These are phyloP conservation scores for Eupsilia transversa DNA, from an alignment of 2,888 invertebrate genomes.

Conservation along the genomic window DNA sequence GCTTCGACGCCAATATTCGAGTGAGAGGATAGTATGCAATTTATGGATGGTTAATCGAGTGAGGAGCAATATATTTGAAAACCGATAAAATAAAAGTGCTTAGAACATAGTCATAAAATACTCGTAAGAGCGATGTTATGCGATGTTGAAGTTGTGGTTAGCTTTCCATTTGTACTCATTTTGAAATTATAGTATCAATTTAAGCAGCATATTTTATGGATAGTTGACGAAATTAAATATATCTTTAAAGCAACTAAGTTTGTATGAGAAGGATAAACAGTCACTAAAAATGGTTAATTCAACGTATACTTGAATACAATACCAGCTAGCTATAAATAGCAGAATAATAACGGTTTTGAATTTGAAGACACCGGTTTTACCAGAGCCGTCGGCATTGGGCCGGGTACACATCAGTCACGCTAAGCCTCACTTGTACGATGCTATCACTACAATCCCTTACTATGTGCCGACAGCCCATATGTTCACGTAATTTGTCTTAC, in stretches of 20 bases:
- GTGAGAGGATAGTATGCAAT: constrained; percentile 42
- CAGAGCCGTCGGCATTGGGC: constrained; percentile 49
- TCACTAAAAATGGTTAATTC: constrained; percentile 11
- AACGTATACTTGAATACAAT: constrained; percentile 12
- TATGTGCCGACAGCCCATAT: constrained; percentile 68
- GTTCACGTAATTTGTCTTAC: constrained; percentile 71
- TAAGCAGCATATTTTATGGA: neutral
- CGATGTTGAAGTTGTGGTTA: constrained; percentile 8
- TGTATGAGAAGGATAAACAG: constrained; percentile 11
- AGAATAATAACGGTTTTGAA: constrained; percentile 44
- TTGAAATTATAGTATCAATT: neutral
- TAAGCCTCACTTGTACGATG: constrained; percentile 67
- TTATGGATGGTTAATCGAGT: constrained; percentile 45
- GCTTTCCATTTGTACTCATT: constrained; percentile 1
- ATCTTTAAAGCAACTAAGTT: neutral
- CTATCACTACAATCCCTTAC: constrained; percentile 69
- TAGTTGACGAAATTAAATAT: neutral
- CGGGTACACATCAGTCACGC: constrained; percentile 73
- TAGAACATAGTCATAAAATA: constrained; percentile 44
- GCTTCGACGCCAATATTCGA: constrained; percentile 47
- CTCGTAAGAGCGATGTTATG: constrained; percentile 38
- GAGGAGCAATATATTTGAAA: constrained; percentile 35
- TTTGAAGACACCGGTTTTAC: constrained; percentile 53
- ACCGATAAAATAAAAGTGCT: constrained; percentile 40
- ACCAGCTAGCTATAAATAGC: constrained; percentile 19